These are phyloP conservation scores for Leptogaster cylindrica DNA, from an alignment of 2,888 invertebrate species.

Conservation along the genomic window DNA sequence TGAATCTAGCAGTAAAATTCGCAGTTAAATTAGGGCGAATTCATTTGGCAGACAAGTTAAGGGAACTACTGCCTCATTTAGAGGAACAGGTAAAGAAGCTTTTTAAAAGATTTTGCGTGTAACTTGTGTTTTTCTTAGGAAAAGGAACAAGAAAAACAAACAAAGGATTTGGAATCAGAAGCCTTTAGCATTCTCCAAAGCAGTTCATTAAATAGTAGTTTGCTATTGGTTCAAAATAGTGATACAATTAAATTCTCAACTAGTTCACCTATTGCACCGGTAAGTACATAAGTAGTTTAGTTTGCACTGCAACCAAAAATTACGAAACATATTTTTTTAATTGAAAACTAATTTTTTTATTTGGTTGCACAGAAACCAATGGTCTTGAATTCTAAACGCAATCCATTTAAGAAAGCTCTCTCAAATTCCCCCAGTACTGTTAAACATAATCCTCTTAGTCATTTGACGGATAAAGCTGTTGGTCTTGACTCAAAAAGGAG, in stretches of 20 bases:
- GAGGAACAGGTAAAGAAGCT: slow-evolving; percentile 56
- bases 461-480: slow-evolving; percentile 49
- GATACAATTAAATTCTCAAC: slow-evolving; percentile 47
- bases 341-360: background rate
- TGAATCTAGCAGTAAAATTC: slow-evolving; percentile 88
- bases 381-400: slow-evolving; percentile 58
- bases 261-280: slow-evolving; percentile 49
- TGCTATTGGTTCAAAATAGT: slow-evolving; percentile 45
- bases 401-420: slow-evolving; percentile 66
- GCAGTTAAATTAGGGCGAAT: slow-evolving; percentile 78
- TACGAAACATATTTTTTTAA: slow-evolving; percentile 3
- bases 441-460: slow-evolving; percentile 59
- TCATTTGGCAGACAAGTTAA: slow-evolving; percentile 79
- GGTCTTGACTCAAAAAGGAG: slow-evolving; percentile 45
- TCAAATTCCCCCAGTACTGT: slow-evolving; percentile 52
- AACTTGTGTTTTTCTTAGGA: slow-evolving; percentile 42
- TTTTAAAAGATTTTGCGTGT: background rate
- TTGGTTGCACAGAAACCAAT: slow-evolving; percentile 53
- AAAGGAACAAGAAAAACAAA: slow-evolving; percentile 53
- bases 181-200: slow-evolving; percentile 51
- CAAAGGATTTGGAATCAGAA: slow-evolving; percentile 54
- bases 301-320: background rate
- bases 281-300: slow-evolving; percentile 40
- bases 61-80: slow-evolving; percentile 65
- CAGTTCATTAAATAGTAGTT: slow-evolving; percentile 49